Percentiles rank a stretch among this genome's conserved stretches.
Conservation (phyloP, 2,888 invertebrate species). For the Altica lythri region DNA sequence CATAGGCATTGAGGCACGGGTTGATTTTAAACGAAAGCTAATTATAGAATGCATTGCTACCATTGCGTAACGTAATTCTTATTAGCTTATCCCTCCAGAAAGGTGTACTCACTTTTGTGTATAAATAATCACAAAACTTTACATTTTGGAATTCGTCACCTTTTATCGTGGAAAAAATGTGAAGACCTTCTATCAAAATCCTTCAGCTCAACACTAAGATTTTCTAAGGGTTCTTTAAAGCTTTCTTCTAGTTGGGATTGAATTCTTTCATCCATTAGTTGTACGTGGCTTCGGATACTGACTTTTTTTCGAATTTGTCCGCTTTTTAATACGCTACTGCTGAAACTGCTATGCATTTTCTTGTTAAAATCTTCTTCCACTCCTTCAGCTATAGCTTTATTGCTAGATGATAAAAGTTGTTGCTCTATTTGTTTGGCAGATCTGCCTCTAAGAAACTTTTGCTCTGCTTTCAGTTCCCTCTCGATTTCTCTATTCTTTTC, state of each 20-base stretch:
- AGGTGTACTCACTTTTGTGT: constrained; percentile 38
- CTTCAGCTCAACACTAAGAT: constrained; percentile 66
- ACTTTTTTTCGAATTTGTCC: constrained; percentile 8
- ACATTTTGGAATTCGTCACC: constrained; percentile 59
- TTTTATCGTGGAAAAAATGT: constrained; percentile 66
- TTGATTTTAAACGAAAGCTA: constrained; percentile 15
- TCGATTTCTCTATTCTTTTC: constrained; percentile 57
- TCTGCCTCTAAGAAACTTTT: constrained; percentile 61
- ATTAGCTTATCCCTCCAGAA: constrained; percentile 20
- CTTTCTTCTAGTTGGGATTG: constrained; percentile 61
- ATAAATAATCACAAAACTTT: constrained; percentile 34
- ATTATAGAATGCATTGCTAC: constrained; percentile 12
- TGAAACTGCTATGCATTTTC: constrained; percentile 41
- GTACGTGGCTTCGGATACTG: constrained; percentile 46
- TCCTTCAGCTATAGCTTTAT: constrained; percentile 59
- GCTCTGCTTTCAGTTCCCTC: constrained; percentile 54
- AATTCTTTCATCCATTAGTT: constrained; percentile 56
- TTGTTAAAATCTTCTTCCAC: constrained; percentile 54
- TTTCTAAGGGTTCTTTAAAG: constrained; percentile 64
- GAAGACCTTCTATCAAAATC: constrained; percentile 67
- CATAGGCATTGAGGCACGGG: constrained; percentile 17
- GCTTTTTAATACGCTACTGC: constrained; percentile 36
- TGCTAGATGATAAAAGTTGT: constrained; percentile 65
- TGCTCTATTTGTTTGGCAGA: constrained; percentile 62
- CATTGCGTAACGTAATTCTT: constrained; percentile 13